A percentile compares a stretch with the other conserved stretches of the same genome.
Conservation (phyloP, 2,797 vertebrate genomes). For the Macropus fuliginosus region DNA sequence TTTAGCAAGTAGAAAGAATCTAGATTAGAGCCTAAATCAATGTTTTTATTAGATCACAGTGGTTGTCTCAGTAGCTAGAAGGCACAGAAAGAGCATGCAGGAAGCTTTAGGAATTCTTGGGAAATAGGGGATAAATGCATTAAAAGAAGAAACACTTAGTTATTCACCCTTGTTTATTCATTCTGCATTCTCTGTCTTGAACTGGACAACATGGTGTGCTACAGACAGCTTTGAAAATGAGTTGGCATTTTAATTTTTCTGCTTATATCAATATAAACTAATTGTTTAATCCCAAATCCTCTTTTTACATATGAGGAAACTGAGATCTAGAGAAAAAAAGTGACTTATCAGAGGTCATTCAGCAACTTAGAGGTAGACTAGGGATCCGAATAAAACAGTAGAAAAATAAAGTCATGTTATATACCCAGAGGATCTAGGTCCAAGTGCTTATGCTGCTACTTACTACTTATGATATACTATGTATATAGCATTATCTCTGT, state of each 20-base stretch:
- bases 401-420: neutral
- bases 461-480: neutral
- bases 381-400: neutral
- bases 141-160: neutral
- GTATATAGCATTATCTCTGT: neutral
- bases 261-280: neutral
- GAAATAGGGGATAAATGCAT: neutral
- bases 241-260: neutral
- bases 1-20: neutral
- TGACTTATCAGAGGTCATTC: neutral
- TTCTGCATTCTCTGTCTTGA: neutral
- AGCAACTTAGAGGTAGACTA: neutral
- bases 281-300: neutral
- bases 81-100: neutral
- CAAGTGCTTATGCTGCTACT: neutral
- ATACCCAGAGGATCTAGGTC: neutral
- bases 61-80: neutral
- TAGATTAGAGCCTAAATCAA: neutral
- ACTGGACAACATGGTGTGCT: neutral
- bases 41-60: neutral
- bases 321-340: neutral
- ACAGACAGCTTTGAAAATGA: neutral
- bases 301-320: neutral
- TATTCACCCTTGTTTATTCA: too few relatives aligned
- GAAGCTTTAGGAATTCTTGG: neutral